These are phyloP conservation scores for Pseudochirops cupreus DNA, from an alignment of 2,797 vertebrate species.

Conservation along the genomic window DNA sequence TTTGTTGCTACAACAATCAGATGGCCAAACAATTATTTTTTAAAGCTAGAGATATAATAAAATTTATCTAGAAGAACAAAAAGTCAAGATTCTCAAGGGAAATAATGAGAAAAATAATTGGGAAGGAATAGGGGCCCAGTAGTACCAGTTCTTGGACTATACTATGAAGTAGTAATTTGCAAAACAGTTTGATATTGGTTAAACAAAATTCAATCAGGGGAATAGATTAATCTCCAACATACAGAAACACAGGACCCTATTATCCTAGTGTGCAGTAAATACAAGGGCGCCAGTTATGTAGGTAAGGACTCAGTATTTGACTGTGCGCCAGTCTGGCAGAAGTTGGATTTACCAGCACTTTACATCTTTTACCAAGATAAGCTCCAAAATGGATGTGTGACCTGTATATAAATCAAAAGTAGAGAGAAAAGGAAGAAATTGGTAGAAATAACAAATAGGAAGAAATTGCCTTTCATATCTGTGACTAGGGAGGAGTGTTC, in stretches of 20 bases:
- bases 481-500: background rate
- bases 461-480: background rate
- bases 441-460: background rate
- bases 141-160: background rate
- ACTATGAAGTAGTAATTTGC: background rate
- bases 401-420: background rate
- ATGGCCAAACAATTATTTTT: background rate
- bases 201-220: background rate
- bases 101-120: background rate
- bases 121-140: no score
- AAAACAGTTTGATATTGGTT: background rate
- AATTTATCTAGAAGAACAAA: background rate
- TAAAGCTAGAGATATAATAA: background rate
- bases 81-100: background rate
- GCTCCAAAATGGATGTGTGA: background rate
- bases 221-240: background rate
- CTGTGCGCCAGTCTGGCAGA: background rate
- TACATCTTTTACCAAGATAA: background rate
- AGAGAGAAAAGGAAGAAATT: background rate
- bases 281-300: background rate
- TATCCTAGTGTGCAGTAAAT: background rate
- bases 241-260: background rate
- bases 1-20: background rate
- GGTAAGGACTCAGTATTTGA: background rate
- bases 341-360: background rate